These are phyloP conservation scores for Physocephala rufipes DNA, from an alignment of 2,888 invertebrate genomes.

Conservation along the genomic window DNA sequence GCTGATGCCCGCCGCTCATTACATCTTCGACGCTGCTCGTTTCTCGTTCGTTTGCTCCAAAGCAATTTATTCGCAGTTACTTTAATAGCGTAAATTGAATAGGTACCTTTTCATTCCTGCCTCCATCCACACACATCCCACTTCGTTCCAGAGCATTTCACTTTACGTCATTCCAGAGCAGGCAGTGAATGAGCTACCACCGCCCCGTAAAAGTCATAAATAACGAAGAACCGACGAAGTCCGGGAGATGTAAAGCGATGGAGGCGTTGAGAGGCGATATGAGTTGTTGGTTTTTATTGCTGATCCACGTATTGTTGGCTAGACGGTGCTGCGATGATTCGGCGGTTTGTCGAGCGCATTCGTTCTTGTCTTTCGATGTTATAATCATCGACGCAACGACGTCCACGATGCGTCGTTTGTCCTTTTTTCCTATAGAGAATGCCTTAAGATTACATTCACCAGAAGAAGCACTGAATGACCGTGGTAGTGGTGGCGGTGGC, in stretches of 20 bases:
- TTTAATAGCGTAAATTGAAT: slow-evolving; percentile 35
- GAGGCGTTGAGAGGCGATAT: too few relatives aligned
- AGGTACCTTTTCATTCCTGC: slow-evolving; percentile 5
- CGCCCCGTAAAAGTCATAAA: slow-evolving; percentile 21
- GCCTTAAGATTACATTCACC: background rate
- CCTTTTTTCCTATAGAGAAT: background rate
- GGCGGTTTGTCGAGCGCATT: slow-evolving; percentile 10
- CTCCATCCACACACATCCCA: background rate
- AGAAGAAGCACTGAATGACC: background rate
- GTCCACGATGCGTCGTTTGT: slow-evolving; percentile 2
- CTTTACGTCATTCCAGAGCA: background rate
- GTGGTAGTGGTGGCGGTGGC: background rate
- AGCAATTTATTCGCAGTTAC: slow-evolving; percentile 38
- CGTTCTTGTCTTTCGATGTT: slow-evolving; percentile 7
- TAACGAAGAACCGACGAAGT: too few relatives aligned
- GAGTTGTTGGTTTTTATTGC: background rate
- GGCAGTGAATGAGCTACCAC: background rate
- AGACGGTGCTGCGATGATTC: background rate
- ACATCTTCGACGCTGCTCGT: slow-evolving; percentile 11
- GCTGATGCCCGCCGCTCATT: background rate
- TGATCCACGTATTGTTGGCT: background rate
- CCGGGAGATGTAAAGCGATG: too few relatives aligned
- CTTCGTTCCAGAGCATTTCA: background rate
- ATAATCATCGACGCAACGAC: slow-evolving; percentile 15
- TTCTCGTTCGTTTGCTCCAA: slow-evolving; percentile 28